Base-by-base conservation (phyloP, 2,888 invertebrate genomes). In the Eupithecia subfuscata region DNA sequence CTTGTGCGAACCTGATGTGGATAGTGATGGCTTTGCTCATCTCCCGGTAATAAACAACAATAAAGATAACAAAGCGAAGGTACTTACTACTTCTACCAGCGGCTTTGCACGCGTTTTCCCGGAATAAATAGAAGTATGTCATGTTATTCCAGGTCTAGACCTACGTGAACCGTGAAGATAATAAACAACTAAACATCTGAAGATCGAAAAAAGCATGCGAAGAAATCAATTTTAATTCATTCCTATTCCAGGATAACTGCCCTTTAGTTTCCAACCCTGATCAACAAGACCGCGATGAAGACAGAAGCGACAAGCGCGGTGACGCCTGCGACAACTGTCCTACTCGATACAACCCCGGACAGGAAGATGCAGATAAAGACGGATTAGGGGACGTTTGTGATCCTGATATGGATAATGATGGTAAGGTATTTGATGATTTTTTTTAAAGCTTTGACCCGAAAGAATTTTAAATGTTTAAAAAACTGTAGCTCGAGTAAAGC, bases 301-400 rank as follows among this genome's bases (percentile, higher is more conserved):
- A 97, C 82, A 97, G 98, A 83, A 96, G 96, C 34, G 97, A 98
- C 85, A 96, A 96, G 79, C 95, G 96, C 14, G 98, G 98, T 0
- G 98, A 98, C 87, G 97, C 97, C 8, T 98, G 99, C 84, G 99
- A 99, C 90, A 99, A 99, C 92, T 99, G 99, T 84, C 98, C 98
- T 16, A 45, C 43, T 43, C 93, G 96, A 6, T 97, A 97, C 56
- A 99, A 99, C 93, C 96, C 96, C 16, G 97, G 97, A 70, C 99
- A 99, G 86, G 96, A 97, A 82, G 98, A 99, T 87, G 96, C 97
- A 0, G 99, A 99, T 84, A 90, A 94, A 0, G 99, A 99, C 85
- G 97, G 97, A 0, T 80, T 96, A 14, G 99, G 98, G 64, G 98
- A 97, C 88, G 97, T 97, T 40, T 99, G 99, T 85, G 99, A 99